phyloP scores from a whole-genome alignment of 2,888 invertebrate species.

The Heliconius ethilla region DNA sequence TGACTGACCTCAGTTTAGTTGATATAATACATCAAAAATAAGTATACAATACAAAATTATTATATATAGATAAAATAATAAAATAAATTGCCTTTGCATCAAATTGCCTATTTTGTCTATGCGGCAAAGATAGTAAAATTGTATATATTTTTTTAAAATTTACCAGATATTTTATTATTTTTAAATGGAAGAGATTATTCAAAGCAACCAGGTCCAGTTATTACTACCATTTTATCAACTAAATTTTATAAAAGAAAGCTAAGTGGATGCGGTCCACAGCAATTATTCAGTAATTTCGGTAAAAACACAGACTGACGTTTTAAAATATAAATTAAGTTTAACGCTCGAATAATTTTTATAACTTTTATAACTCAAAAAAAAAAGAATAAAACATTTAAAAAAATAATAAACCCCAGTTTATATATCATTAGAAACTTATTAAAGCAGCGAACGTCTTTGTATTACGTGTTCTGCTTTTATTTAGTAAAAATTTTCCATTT shows the following conservation, averaged over 20 bases:
- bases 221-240: not conserved
- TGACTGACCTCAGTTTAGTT: not conserved
- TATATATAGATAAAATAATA: too few relatives aligned
- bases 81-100: too few relatives aligned
- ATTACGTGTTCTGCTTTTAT: conserved; percentile 15
- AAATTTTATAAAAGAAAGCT: not conserved
- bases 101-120: too few relatives aligned
- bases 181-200: not conserved
- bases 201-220: not conserved
- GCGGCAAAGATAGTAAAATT: too few relatives aligned
- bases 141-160: not conserved
- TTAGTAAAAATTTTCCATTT: conserved; percentile 17
- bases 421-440: conserved; percentile 6
- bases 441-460: conserved; percentile 10
- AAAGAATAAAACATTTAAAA: not conserved
- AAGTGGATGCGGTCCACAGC: conserved; percentile 15
- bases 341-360: not conserved
- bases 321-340: not conserved
- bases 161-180: not conserved
- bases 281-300: conserved; percentile 12
- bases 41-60: not conserved
- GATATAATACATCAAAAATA: not conserved
- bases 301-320: not conserved
- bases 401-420: not conserved
- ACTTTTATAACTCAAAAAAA: too few relatives aligned